Evolutionary conservation across 2,797 vertebrate genomes (phyloP), one percentile per base, ranked within the genome.

Genomic region (Typhlichthys subterraneus): DNA sequence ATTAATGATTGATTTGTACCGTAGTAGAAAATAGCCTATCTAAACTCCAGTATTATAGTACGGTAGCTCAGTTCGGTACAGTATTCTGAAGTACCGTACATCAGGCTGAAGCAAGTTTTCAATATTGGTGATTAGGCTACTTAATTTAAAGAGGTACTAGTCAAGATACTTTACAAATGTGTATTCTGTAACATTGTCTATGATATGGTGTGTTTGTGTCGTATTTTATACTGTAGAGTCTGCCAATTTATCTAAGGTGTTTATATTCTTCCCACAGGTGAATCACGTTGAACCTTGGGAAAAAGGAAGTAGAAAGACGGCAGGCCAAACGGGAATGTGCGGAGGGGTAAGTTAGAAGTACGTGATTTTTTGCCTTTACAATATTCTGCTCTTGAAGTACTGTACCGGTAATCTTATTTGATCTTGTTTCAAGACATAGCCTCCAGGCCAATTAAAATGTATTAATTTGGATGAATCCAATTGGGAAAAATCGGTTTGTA

Each of bases 321-420:
- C 98, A 49, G 97, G 98, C 79, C 98, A 99, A 91, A 99, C 98
- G 86, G 98, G 98, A 94, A 99, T 99, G 98, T 99, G 98, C 95
- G 98, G 98, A 94, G 98, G 98, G 97, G 97, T 99, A 99, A 99
- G 98, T 99, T 84, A 96, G 96, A 99, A 98, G 97, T 99, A 98
- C 97, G 97, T 99, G 95, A 91, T 88, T 95, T 91, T 94, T 92
- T 88, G 84, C 85, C 82, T 87, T 80, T 83, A 76, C 68, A 70
- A 45, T 1, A 63, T 54, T 46, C 45, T 50, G 42, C 31, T 52
- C 11, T 45, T 14, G 9, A 5, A n/a, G 5, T 13, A 12, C 17
- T 55, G 3, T 45, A 48, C 63, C 61, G 59, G 45, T 52, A 13
- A 61, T 9, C 29, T 17, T 1, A 3, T 14, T 47, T 45, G 13